These are phyloP conservation scores for Perognathus longimembris DNA, from an alignment of 2,113 vertebrate species.

Conservation along the genomic window DNA sequence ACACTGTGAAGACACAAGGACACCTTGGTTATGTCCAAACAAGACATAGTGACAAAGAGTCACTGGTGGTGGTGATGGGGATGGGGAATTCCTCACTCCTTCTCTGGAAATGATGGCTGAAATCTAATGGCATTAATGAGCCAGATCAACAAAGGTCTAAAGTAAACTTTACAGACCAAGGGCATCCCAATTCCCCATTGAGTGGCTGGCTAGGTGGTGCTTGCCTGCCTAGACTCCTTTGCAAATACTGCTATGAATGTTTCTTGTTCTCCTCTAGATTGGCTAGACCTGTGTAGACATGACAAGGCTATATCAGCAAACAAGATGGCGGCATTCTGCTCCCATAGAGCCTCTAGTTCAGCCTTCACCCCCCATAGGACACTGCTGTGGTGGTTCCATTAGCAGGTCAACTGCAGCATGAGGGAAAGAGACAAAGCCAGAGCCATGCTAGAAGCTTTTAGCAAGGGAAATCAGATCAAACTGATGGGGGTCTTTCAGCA, in stretches of 20 bases:
- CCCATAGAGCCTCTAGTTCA: fast-evolving
- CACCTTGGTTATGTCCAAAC: background rate
- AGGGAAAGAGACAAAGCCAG: background rate
- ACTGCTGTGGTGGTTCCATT: background rate
- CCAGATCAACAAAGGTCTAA: background rate
- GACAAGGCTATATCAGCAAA: background rate
- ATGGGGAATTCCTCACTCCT: background rate
- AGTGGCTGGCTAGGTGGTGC: background rate
- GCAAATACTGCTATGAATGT: background rate
- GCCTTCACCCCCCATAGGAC: background rate
- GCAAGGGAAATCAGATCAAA: constrained; percentile 47
- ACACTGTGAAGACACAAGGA: background rate
- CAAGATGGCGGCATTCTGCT: background rate
- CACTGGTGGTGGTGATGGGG: background rate
- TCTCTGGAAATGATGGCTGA: constrained; percentile 13
- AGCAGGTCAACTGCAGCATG: background rate
- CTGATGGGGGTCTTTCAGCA: constrained; percentile 2
- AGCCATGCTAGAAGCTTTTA: constrained; percentile 21
- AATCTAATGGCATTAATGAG: background rate
- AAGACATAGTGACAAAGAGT: background rate
- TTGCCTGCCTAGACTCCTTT: background rate
- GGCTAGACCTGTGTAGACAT: background rate
- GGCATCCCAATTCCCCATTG: background rate
- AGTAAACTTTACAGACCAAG: background rate
- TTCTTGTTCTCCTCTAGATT: background rate